Evolutionary conservation across 1,140 invertebrate species (phyloP).

Genomic region (Stegodyphus mimosarum): DNA sequence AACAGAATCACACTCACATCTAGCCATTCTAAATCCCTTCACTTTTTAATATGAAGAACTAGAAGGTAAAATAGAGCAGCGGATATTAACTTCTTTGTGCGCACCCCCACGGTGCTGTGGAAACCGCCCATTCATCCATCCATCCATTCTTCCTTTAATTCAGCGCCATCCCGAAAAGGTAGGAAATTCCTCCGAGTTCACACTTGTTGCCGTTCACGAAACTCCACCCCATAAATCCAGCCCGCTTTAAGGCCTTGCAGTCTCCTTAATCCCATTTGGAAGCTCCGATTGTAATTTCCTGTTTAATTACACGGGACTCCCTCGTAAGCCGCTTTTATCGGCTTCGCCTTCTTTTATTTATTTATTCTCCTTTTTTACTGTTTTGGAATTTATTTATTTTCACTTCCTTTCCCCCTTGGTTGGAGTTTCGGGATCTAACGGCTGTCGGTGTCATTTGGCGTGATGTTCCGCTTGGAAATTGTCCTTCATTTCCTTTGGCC

Average conservation of each 20-base stretch:
- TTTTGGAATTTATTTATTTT: conserved; percentile 35
- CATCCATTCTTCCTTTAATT: conserved; percentile 20
- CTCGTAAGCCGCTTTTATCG: conserved; percentile 49
- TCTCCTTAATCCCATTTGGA: conserved; percentile 39
- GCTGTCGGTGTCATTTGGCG: neutral
- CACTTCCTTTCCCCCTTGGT: neutral
- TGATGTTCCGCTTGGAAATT: conserved; percentile 38
- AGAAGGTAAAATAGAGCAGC: neutral
- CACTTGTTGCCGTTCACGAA: conserved; percentile 40
- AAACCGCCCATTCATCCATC: neutral
- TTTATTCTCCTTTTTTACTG: neutral
- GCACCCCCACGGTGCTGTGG: neutral
- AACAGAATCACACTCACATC: too few species aligned
- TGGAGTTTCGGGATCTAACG: too few species aligned
- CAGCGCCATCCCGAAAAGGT: conserved; percentile 33
- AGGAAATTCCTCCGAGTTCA: conserved; percentile 41
- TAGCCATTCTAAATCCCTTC: neutral
- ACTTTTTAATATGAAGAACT: neutral
- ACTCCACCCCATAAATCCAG: conserved; percentile 36
- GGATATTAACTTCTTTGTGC: neutral
- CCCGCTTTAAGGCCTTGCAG: conserved; percentile 8
- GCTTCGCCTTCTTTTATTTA: neutral
- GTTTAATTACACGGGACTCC: conserved; percentile 47
- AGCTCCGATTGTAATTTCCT: conserved; percentile 55
- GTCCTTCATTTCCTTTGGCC: conserved; percentile 42